Conservation (phyloP, 2,113 vertebrate genomes). For the Laticauda colubrina region DNA sequence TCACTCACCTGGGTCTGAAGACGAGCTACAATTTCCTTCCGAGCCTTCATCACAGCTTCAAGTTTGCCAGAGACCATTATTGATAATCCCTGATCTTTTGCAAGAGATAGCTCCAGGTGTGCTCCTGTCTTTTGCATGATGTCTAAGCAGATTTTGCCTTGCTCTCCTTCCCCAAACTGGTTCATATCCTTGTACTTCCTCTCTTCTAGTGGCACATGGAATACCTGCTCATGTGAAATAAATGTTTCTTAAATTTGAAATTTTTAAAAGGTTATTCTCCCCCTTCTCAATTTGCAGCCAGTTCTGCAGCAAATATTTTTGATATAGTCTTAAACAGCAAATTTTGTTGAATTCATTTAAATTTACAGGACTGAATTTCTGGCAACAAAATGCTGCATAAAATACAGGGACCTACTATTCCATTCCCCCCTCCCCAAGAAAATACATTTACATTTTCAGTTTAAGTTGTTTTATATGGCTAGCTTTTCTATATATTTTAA, state of each 20-base stretch:
- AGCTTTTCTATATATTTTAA: neutral
- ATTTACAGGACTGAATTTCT: neutral
- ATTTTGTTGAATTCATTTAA: neutral
- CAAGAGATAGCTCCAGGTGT: constrained; percentile 95
- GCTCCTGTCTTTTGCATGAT: constrained; percentile 99
- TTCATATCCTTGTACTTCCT: constrained; percentile 99
- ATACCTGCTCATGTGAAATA: constrained; percentile 77
- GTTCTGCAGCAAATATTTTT: neutral
- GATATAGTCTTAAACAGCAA: neutral
- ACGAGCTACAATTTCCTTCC: constrained; percentile 97
- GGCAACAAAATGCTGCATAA: neutral
- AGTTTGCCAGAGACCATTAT: constrained; percentile 99
- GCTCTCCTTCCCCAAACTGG: constrained; percentile 98
- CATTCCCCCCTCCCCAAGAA: neutral
- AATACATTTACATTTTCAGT: neutral
- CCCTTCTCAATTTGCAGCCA: neutral
- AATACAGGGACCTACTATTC: neutral
- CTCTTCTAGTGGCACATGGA: constrained; percentile 97
- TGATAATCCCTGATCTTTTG: constrained; percentile 98
- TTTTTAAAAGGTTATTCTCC: neutral
- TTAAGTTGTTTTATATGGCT: neutral
- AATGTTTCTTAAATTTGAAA: neutral
- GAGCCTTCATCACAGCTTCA: constrained; percentile 98
- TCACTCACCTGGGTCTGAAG: constrained; percentile 92
- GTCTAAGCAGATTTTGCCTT: constrained; percentile 98